Conservation (phyloP, 2,113 vertebrate genomes). For the Lasiurus borealis region DNA sequence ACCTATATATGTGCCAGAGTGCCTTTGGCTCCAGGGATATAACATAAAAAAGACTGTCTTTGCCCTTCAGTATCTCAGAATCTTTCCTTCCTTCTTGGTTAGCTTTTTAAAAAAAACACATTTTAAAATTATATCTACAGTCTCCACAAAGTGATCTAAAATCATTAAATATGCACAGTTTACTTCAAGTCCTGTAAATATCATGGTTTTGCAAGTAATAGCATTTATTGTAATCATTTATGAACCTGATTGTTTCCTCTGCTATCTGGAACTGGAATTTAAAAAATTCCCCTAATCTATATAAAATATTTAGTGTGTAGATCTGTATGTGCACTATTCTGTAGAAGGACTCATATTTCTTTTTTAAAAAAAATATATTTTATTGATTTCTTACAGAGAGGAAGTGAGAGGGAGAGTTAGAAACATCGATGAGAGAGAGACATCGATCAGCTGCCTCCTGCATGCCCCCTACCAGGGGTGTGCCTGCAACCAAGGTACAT, state of each 20-base stretch:
- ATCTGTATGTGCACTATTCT: not conserved
- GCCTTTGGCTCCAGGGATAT: not conserved
- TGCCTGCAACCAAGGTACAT: too few species aligned
- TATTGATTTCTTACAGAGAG: too few species aligned
- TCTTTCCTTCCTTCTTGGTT: slow-evolving; percentile 26
- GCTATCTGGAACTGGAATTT: not conserved
- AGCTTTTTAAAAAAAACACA: not conserved
- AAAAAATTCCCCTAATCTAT: not conserved
- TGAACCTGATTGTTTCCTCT: slow-evolving; percentile 4
- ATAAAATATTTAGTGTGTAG: not conserved
- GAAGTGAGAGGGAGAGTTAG: too few species aligned
- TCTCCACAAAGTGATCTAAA: not conserved
- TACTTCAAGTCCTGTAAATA: slow-evolving; percentile 19
- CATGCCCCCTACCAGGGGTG: too few species aligned
- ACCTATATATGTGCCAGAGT: not conserved
- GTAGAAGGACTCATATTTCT: not conserved
- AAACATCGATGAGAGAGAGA: too few species aligned
- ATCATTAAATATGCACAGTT: not conserved
- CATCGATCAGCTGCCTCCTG: too few species aligned
- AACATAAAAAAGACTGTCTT: not conserved
- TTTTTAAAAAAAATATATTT: too few species aligned
- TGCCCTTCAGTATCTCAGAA: not conserved
- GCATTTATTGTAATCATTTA: not conserved
- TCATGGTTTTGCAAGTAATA: not conserved
- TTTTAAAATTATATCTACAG: not conserved